A percentile compares a stretch with the other conserved stretches of the same genome.
phyloP scores from a whole-genome alignment of 2,797 vertebrate genomes.

The Lacerta bilineata region DNA sequence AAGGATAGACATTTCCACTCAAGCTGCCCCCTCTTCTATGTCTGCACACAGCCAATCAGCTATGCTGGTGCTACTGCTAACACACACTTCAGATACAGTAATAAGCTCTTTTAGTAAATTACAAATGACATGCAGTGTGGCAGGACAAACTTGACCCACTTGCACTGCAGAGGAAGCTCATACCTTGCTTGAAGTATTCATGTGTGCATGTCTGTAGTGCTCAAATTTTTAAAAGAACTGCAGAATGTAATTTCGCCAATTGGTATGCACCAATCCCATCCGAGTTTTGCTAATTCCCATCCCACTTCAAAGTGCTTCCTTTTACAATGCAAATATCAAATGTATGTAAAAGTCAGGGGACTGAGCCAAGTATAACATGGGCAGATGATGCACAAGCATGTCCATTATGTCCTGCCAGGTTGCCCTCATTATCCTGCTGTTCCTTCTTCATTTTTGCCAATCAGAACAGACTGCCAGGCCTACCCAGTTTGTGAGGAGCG shows the following conservation, averaged over 20 bases:
- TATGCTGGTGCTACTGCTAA: background rate
- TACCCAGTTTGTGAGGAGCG: background rate
- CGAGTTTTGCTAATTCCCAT: background rate
- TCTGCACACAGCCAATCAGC: background rate
- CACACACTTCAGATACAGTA: background rate
- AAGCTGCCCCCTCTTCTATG: background rate
- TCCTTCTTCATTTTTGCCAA: slow-evolving; percentile 29
- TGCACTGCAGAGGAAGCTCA: background rate
- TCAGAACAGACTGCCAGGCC: slow-evolving; percentile 14
- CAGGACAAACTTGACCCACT: background rate
- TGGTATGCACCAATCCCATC: background rate
- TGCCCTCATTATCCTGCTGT: slow-evolving; percentile 31
- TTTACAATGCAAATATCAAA: background rate
- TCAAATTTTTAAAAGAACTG: background rate
- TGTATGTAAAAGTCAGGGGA: background rate
- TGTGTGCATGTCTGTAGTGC: background rate
- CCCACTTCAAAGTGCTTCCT: background rate
- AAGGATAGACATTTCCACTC: background rate
- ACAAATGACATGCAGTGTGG: background rate
- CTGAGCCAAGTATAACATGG: background rate
- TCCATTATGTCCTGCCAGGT: background rate
- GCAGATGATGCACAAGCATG: background rate
- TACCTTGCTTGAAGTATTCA: background rate
- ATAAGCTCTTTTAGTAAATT: background rate
- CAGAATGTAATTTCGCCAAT: background rate